Base-by-base conservation (phyloP, 2,888 invertebrate species). In the Rosalia funebris region DNA sequence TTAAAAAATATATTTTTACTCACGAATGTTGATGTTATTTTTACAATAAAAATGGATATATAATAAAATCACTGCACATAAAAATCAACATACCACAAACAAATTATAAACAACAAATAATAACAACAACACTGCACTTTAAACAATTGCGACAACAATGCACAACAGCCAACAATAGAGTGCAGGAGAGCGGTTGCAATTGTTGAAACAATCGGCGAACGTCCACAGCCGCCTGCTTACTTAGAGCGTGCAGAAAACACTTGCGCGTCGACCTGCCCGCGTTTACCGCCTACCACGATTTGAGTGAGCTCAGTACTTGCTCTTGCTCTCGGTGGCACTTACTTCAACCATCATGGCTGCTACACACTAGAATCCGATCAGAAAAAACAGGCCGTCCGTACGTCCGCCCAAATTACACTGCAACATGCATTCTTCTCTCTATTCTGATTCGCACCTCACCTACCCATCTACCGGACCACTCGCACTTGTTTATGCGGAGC, bases 271-370 rank as follows among this genome's bases (percentile, higher is more conserved):
- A 79, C 77, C 78, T 79, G 78, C 77, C 78, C 78, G 77, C 77
- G 77, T 78, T 77, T 77, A 73, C 79, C 81, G 79, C 80, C 80
- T 80, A 79, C 79, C 76, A 79, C 76, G 79, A 77, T 77, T 77
- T 77, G 79, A 79, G 76, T 75, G 71, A 57, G 53, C 60, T 57
- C 57, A 47, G 67, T 67, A 73, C 71, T 71, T 75, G 74, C 74
- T 73, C 52, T 58, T 50, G 44, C 44, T 44, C 69, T 74, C 71
- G 73, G 74, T 75, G 71, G 72, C 76, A 75, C 75, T 76, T 76
- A 75, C 58, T 64, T 52, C 71, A 70, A 72, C 75, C 77, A 78
- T 77, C 76, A 79, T 79, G 77, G 78, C 77, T 76, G 74, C 75
- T 74, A 71, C 70, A 66, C 64, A 53, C 60, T 65, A 68, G 66